These are phyloP conservation scores for Camponotus pennsylvanicus DNA, from an alignment of 1,140 invertebrate species.

Conservation along the genomic window DNA sequence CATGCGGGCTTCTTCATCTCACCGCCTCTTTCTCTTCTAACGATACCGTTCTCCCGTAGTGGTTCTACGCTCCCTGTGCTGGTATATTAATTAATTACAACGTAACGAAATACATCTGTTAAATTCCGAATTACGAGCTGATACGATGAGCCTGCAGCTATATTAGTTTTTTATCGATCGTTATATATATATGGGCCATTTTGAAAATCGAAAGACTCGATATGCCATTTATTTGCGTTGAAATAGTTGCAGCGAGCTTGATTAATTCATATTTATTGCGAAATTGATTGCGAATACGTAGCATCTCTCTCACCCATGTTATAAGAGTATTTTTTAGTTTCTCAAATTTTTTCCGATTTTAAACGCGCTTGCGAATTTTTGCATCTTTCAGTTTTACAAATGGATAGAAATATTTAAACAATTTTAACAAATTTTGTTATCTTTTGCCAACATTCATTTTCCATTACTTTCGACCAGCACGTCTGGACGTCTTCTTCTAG, in stretches of 20 bases:
- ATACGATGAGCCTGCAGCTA: conserved; percentile 1
- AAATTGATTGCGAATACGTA: background rate
- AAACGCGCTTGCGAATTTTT: background rate
- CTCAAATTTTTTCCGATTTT: background rate
- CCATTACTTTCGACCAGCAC: too few species aligned
- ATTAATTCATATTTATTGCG: background rate
- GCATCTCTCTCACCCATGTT: background rate
- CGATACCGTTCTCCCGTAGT: conserved; percentile 2
- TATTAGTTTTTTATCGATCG: background rate
- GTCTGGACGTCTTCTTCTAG: too few species aligned
- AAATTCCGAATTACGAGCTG: conserved; percentile 37
- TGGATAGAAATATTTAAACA: too few species aligned
- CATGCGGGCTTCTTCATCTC: conserved; percentile 62
- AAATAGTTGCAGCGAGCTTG: background rate
- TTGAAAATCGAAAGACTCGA: background rate
- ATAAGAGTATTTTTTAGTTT: background rate
- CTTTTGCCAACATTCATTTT: too few species aligned
- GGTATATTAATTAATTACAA: conserved; percentile 53
- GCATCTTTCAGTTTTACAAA: too few species aligned
- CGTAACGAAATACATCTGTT: conserved; percentile 27
- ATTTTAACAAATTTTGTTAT: too few species aligned
- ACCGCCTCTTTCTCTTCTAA: conserved; percentile 36
- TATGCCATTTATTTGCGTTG: background rate
- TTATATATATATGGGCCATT: too few species aligned
- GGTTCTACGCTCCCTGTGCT: background rate